Conservation (phyloP, 2,113 vertebrate species). For the Gasterosteus aculeatus region DNA sequence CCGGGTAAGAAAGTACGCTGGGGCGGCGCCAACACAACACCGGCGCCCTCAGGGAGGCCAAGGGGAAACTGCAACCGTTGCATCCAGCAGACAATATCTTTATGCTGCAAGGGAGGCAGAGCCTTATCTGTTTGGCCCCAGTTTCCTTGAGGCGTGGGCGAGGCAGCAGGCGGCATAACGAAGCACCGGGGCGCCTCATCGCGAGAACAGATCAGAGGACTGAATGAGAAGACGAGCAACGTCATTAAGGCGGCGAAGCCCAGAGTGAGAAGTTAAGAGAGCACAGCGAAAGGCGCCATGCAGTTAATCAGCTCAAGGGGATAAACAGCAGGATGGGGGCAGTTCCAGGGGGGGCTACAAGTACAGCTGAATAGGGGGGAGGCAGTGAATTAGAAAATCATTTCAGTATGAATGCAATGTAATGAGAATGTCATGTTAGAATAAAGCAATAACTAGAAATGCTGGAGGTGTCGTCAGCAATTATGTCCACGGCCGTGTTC, state of each 20-base stretch:
- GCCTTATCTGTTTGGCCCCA: background rate
- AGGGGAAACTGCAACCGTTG: constrained; percentile 66
- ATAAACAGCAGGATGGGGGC: constrained; percentile 18
- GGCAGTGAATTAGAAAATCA: constrained; percentile 67
- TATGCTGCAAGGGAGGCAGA: background rate
- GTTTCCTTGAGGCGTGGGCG: constrained; percentile 1
- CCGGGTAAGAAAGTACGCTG: constrained; percentile 84
- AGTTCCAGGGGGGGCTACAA: constrained; percentile 42
- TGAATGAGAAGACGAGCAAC: background rate
- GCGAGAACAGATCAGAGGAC: background rate
- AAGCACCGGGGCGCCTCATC: background rate
- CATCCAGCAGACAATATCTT: background rate
- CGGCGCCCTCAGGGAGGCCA: constrained; percentile 82
- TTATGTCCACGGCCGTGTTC: constrained; percentile 58
- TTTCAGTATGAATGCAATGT: constrained; percentile 59
- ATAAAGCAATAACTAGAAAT: constrained; percentile 60
- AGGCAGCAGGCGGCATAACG: background rate
- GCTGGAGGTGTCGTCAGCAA: constrained; percentile 64
- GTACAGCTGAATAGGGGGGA: constrained; percentile 29
- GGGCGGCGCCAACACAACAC: constrained; percentile 76
- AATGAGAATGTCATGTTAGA: constrained; percentile 66
- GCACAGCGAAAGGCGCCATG: background rate
- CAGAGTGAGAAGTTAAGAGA: background rate
- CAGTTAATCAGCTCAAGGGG: constrained; percentile 22
- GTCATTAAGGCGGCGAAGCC: background rate